Base-by-base conservation (phyloP, 2,113 vertebrate species). In the Clarias batrachus region DNA sequence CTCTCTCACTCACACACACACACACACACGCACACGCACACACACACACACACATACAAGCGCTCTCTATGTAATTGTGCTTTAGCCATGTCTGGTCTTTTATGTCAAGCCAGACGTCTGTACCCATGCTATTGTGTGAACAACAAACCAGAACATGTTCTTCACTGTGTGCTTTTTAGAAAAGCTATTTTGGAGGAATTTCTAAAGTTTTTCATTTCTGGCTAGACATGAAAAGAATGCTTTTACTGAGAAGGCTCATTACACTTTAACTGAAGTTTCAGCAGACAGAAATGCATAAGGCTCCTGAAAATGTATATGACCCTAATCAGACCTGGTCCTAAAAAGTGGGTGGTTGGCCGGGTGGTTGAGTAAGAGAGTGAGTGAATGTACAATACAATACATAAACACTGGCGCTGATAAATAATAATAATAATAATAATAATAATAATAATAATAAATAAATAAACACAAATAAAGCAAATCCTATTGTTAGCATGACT, bases 101-200 rank as follows among this genome's bases (percentile, higher is more conserved):
- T 70, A 30, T 86, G 76, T 9, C 27, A 14, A 65, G 30, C 76
- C 85, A 79, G 76, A 30, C n/a, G 9, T 80, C 63, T 81, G 52
- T 41, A n/a, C 76, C 48, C 25, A 10, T 37, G 27, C 63, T 70
- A 68, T 56, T 66, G 60, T 86, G 76, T 80, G 76, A 86, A 68
- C 30, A 86, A 30, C 16, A 56, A 56, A 56, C 85, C 76, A 86
- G 62, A 21, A 59, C 14, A 48, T 52, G 37, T 70, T 84, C 48
- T 27, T 27, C 16, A 27, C 11, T 62, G 4, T n/a, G 70, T 25
- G 17, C 37, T 41, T 76, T 73, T 37, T 17, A 19, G 16, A 66
- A 27, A 6, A 65, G 71, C 23, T 41, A 63, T 78, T 85, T 66
- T 33, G 16, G 19, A 70, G 14, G 16, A 70, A 33, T 33, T 70